Base-by-base conservation (phyloP, 1,140 invertebrate species). In the Muscidifurax raptorellus region DNA sequence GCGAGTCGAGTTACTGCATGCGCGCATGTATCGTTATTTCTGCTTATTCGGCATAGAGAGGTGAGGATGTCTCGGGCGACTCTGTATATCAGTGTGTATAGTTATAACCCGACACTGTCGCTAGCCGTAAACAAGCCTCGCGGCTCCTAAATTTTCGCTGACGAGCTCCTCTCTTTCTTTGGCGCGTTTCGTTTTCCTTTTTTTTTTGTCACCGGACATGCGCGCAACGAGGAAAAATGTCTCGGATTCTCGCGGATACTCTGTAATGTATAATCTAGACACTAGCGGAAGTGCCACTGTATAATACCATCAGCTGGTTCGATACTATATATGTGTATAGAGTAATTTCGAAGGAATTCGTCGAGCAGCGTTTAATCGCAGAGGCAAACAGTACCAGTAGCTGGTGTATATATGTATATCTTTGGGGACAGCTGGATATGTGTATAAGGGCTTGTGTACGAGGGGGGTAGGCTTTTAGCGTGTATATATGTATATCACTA, bases 21-120 rank as follows among this genome's bases (percentile, higher is more conserved):
- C 76, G 52, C 32, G 69, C 12, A 5, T 22, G 27, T 81, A 52
- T 74, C 89, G 83, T 71, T 76, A 78, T 89, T 89, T 90, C 85
- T 89, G 89, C 90, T 90, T 90, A 89, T 89, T 88, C 88, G 82
- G 86, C 89, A 87, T 79, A 59, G 52, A 59, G 52, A 59, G 52
- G 52, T 59, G 52, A 59, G 66, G 66, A 69, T 30, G 66, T 69
- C 66, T 69, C 66, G 67, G 1, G 67, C 28, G 25, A 32, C 32
- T n/a, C 22, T 74, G 72, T 36, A 12, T 28, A n/a, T 28, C 22
- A 12, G 18, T 32, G 22, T 74, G 44, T 36, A 74, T 40, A 74
- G 12, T 15, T 36, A 74, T 74, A 74, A 15, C n/a, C 84, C 86
- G 90, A 91, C 87, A 91, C 88, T 88, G 40, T 47, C 66, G 64